Percentiles rank a stretch among this genome's conserved stretches.
Conservation (phyloP, 2,113 vertebrate species). For the Odontesthes bonariensis region DNA sequence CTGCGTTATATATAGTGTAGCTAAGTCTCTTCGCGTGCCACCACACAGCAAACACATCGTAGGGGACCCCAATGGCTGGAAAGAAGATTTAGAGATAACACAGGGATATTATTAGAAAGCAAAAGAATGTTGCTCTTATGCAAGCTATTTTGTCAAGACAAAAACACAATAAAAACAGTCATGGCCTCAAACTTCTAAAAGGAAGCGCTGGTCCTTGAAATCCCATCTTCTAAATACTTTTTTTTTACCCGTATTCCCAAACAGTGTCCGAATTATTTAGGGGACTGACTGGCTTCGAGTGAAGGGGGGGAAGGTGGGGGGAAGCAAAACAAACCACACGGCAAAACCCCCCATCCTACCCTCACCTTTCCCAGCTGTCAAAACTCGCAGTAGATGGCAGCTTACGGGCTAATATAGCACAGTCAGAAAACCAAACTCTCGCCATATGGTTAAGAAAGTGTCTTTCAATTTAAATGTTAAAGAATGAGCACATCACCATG, state of each 20-base stretch:
- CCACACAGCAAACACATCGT: conserved; percentile 32
- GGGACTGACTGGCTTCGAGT: conserved; percentile 21
- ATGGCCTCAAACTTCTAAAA: conserved; percentile 13
- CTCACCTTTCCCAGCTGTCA: conserved; percentile 66
- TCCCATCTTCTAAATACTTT: neutral
- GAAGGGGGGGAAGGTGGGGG: conserved; percentile 55
- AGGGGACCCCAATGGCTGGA: conserved; percentile 39
- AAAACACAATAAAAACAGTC: conserved; percentile 40
- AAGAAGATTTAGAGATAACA: conserved; percentile 67
- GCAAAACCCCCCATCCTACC: conserved; percentile 5
- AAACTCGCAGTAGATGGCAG: conserved; percentile 41
- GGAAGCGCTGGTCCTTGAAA: neutral
- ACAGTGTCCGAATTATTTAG: conserved; percentile 59
- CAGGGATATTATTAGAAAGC: conserved; percentile 61
- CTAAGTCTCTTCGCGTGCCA: conserved; percentile 38
- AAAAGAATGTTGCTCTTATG: conserved; percentile 54
- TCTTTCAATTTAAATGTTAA: neutral
- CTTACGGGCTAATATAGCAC: conserved; percentile 5
- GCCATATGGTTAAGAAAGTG: neutral
- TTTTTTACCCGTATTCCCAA: conserved; percentile 56
- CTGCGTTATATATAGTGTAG: conserved; percentile 42
- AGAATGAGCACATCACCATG: neutral
- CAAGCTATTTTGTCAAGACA: conserved; percentile 51
- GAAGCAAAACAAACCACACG: conserved; percentile 59
- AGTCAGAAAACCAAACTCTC: neutral